phyloP scores from a whole-genome alignment of 2,797 vertebrate genomes.

The Ambastaia sidthimunki region DNA sequence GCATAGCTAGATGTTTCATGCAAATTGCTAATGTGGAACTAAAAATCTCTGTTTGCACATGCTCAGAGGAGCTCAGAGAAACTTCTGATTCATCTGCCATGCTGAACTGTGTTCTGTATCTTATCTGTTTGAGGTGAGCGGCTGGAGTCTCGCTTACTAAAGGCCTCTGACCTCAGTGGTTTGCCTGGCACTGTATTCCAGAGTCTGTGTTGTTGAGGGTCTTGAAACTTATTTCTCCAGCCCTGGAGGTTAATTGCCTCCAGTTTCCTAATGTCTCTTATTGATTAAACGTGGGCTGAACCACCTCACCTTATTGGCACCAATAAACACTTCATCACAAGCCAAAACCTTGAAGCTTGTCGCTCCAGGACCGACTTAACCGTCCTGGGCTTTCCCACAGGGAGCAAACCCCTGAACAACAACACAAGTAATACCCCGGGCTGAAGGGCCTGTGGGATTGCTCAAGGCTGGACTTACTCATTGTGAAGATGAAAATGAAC shows the following conservation, averaged over 20 bases:
- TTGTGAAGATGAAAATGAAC: conserved; percentile 27
- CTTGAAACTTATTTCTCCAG: conserved; percentile 35
- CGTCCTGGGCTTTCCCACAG: conserved; percentile 23
- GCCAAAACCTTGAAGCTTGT: conserved; percentile 27
- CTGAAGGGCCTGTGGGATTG: conserved; percentile 24
- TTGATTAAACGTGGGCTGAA: conserved; percentile 49
- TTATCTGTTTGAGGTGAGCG: conserved; percentile 34
- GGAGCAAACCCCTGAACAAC: conserved; percentile 24
- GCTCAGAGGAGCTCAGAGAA: background rate
- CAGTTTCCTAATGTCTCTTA: conserved; percentile 46
- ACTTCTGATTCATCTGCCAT: background rate
- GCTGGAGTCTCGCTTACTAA: conserved; percentile 14
- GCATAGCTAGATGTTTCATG: conserved; percentile 35
- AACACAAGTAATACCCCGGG: conserved; percentile 7
- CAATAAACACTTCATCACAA: conserved; percentile 21
- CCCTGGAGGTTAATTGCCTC: conserved; percentile 56
- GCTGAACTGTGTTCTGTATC: conserved; percentile 19
- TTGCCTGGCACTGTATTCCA: conserved; percentile 31
- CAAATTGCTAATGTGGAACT: conserved; percentile 33
- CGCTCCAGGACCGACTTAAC: conserved; percentile 23
- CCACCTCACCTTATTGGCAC: conserved; percentile 38
- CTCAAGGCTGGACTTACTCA: conserved; percentile 43
- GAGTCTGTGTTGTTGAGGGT: conserved; percentile 38
- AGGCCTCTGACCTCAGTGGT: conserved; percentile 21
- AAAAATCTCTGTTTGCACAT: conserved; percentile 14